Conservation (phyloP, 2,888 invertebrate species). For the Stomorhina lunata region DNA sequence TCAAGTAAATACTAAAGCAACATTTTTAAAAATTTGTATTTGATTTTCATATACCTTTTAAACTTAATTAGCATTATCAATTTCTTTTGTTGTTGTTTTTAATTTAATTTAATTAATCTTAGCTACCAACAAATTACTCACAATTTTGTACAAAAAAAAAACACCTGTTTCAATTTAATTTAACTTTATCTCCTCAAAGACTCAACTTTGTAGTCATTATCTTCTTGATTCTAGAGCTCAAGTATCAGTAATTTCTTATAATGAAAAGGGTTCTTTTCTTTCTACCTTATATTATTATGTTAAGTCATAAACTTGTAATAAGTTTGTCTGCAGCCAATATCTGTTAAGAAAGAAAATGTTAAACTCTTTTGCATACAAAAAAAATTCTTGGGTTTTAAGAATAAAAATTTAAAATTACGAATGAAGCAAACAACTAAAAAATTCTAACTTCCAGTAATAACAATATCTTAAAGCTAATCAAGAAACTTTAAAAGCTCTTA, state of each 20-base stretch:
- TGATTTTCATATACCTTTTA: too few relatives aligned
- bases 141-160: conserved; percentile 7
- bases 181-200: conserved; percentile 13
- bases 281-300: conserved; percentile 12
- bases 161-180: conserved; percentile 56
- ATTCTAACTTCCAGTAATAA: conserved; percentile 58
- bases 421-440: not conserved
- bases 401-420: too few relatives aligned
- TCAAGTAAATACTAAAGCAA: too few relatives aligned
- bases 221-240: conserved; percentile 22
- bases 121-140: too few relatives aligned
- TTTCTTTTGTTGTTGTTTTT: too few relatives aligned
- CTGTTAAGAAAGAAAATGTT: conserved; percentile 3
- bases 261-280: conserved; percentile 36
- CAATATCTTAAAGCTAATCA: conserved; percentile 63
- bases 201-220: conserved; percentile 37
- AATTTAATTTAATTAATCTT: too few relatives aligned
- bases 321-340: conserved; percentile 5
- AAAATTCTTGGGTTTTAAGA: too few relatives aligned
- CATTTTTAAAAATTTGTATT: too few relatives aligned
- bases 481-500: conserved; percentile 39
- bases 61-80: too few relatives aligned
- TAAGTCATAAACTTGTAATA: conserved; percentile 44
- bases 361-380: conserved; percentile 13
- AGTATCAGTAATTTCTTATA: not conserved